These are phyloP conservation scores for Thera obeliscata DNA, from an alignment of 2,888 invertebrate species.

Conservation along the genomic window DNA sequence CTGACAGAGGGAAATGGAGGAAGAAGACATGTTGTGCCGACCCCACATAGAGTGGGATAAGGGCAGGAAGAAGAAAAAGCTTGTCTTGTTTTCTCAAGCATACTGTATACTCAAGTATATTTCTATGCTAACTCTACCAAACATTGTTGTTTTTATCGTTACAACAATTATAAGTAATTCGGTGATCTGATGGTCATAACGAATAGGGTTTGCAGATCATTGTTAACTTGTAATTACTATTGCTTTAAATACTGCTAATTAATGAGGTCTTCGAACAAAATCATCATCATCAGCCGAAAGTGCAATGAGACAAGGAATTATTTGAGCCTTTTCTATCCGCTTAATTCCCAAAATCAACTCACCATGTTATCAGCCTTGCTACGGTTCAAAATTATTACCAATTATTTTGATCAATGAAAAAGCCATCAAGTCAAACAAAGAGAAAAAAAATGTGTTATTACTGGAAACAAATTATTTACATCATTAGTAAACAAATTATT, in stretches of 20 bases:
- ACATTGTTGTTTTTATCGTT: background rate
- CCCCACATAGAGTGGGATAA: too few species aligned
- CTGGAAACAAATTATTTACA: background rate
- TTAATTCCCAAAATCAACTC: too few species aligned
- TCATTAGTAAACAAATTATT: background rate
- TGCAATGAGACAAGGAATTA: background rate
- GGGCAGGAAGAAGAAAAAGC: too few species aligned
- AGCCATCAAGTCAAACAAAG: background rate
- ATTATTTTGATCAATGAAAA: too few species aligned
- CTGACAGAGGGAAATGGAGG: too few species aligned
- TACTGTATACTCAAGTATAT: background rate
- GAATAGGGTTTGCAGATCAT: conserved; percentile 30
- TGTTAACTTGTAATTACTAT: conserved; percentile 36
- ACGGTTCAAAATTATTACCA: background rate
- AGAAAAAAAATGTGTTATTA: background rate
- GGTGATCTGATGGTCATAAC: conserved; percentile 15
- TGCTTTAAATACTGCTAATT: conserved; percentile 33
- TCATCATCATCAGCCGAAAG: background rate
- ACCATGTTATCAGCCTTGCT: too few species aligned
- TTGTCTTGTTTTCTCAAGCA: too few species aligned
- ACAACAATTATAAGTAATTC: conserved; percentile 1
- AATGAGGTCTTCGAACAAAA: conserved; percentile 17
- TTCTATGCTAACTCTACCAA: conserved; percentile 9
- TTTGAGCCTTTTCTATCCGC: too few species aligned
- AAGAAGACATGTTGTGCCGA: too few species aligned